Evolutionary conservation across 2,113 vertebrate species (phyloP).

Genomic region (Oceanodroma tethys): DNA sequence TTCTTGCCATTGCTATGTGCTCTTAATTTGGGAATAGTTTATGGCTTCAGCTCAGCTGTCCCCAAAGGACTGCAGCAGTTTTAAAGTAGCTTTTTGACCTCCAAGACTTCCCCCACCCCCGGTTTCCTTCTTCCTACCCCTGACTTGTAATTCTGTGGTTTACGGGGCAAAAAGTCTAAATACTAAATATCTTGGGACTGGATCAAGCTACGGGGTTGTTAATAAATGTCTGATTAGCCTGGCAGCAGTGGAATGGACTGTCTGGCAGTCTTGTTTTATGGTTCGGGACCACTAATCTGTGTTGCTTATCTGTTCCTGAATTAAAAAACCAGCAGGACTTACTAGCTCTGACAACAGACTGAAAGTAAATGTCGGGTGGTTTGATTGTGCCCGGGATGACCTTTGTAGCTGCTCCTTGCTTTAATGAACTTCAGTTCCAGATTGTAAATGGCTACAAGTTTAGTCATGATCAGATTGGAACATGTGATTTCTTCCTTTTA

Average conservation of each 20-base stretch:
- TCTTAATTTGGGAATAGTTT: neutral
- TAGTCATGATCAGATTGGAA: neutral
- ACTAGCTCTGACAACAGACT: neutral
- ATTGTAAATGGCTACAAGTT: neutral
- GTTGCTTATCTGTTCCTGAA: neutral
- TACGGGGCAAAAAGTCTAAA: neutral
- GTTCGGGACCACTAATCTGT: neutral
- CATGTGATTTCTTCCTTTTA: fast-evolving
- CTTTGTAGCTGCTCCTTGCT: neutral
- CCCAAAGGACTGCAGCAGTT: neutral
- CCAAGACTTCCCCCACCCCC: neutral
- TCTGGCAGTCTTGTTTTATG: neutral
- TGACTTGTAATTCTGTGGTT: neutral
- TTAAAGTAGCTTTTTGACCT: neutral
- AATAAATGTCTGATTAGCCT: neutral
- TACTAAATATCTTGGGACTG: neutral
- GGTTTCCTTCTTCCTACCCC: neutral
- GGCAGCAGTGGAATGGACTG: neutral
- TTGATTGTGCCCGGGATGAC: neutral
- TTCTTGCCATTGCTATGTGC: neutral
- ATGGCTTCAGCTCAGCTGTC: neutral
- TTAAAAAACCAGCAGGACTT: neutral
- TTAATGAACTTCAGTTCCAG: neutral
- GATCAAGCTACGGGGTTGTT: neutral
- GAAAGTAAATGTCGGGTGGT: neutral